Base-by-base conservation (phyloP, 2,888 invertebrate genomes). In the Limnephilus lunatus region DNA sequence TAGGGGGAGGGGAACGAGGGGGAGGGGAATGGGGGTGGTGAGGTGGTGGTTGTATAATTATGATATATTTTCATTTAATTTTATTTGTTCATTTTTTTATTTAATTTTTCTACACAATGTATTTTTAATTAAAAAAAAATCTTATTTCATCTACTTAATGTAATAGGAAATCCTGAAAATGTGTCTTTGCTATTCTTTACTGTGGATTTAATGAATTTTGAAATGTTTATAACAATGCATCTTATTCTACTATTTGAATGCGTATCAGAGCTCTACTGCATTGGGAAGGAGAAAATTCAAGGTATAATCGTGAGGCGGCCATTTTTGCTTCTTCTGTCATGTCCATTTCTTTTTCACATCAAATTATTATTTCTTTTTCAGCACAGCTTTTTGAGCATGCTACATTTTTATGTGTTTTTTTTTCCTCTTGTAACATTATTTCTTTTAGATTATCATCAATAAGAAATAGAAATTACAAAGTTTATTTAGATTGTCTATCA, bases 261-360 rank as follows among this genome's bases (percentile, higher is more conserved):
- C 82, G 15, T 48, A 48, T 83, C 88, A 92, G 92, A 90, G 92
- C 87, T 83, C 90, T 12, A 90, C 91, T 25, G 53, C 92, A 9
- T 25, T 82, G n/a, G 92, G 91, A 83, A 68, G 91, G 82, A 91
- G 91, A 35, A 91, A 88, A 19, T 91, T 91, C 81, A 91, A 92
- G 92, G 92, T 92, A 92, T n/a, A 90, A n/a, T 80, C 39, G 12
- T 39, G 32, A 35, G 11, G 32, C 35, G n/a, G 25, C 53, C 9
- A n/a, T 83, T 82, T 25, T 3, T 7, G 91, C 91, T 90, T 92
- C 85, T 83, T 83, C 31, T 53, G 85, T 85, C 31, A 9, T 39
- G 31, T 83, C n/a, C 31, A 81, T 86, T 68, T 19, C n/a, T 68
- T n/a, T 68, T 68, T 25, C 68, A 68, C 25, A 25, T 68, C 25